Percentiles rank a stretch among this genome's conserved stretches.
phyloP scores from a whole-genome alignment of 2,797 vertebrate genomes.

The Lophotriccus pileatus region DNA sequence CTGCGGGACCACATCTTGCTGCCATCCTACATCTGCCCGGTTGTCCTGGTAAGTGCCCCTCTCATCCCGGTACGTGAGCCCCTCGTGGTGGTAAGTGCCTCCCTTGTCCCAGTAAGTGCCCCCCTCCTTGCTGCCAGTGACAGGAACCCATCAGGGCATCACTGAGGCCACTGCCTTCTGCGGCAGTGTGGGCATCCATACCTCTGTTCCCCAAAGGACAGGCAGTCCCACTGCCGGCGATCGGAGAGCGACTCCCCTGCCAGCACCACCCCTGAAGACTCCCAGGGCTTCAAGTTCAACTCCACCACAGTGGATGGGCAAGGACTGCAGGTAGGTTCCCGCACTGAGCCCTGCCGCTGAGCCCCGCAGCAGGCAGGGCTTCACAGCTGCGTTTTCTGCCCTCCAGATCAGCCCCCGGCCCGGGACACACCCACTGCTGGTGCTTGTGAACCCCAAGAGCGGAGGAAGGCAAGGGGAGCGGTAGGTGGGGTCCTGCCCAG shows the following conservation, averaged over 20 bases:
- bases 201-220: constrained; percentile 76
- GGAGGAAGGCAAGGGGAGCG: constrained; percentile 93
- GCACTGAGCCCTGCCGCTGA: fast-evolving
- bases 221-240: constrained; percentile 81
- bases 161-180: fast-evolving
- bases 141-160: background rate
- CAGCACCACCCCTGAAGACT: constrained; percentile 82
- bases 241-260: constrained; percentile 82
- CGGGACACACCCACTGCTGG: constrained; percentile 89
- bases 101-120: constrained; percentile 80
- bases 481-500: constrained; percentile 67
- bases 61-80: constrained; percentile 79
- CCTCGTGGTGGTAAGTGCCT: constrained; percentile 76
- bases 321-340: constrained; percentile 79
- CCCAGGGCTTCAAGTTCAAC: constrained; percentile 82
- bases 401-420: constrained; percentile 87
- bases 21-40: constrained; percentile 89
- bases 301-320: constrained; percentile 81
- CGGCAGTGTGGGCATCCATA: fast-evolving
- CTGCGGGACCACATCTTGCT: constrained; percentile 90
- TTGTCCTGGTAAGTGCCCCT: constrained; percentile 84
- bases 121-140: fast-evolving
- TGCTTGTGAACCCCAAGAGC: constrained; percentile 94
- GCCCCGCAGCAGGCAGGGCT: fast-evolving
- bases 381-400: background rate